These are phyloP conservation scores for Luscinia megarhynchos DNA, from an alignment of 2,797 vertebrate genomes.

Conservation along the genomic window DNA sequence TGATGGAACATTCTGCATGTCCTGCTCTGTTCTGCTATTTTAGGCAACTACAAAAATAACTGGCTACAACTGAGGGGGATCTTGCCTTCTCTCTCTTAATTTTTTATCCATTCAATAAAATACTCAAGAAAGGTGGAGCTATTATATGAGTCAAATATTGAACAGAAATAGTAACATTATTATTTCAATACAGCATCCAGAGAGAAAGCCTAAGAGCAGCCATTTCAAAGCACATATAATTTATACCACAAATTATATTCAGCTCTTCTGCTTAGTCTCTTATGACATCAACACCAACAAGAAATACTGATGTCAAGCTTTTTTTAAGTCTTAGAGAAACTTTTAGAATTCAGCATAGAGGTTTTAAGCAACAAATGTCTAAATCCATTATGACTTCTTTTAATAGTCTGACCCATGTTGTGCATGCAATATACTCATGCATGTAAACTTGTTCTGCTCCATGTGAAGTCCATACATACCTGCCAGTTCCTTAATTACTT, in stretches of 20 bases:
- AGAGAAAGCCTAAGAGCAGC: neutral
- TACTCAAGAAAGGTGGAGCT: neutral
- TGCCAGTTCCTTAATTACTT: constrained; percentile 93
- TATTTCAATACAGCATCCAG: neutral
- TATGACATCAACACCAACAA: neutral
- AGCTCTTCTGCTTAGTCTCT: neutral
- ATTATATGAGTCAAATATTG: neutral
- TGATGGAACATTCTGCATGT: neutral
- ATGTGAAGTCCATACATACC: constrained; percentile 72
- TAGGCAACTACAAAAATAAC: neutral
- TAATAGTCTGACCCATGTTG: neutral
- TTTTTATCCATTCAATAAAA: neutral
- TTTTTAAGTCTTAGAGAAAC: neutral
- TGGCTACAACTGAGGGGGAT: neutral
- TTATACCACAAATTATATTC: neutral
- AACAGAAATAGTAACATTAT: neutral
- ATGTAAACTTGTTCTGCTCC: neutral
- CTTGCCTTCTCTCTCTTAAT: neutral
- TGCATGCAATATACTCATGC: neutral
- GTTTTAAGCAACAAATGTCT: neutral
- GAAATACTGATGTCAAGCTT: neutral
- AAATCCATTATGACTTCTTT: neutral
- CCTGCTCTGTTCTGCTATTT: neutral
- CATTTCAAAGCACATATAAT: neutral
- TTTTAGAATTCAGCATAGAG: neutral